Evolutionary conservation across 2,113 vertebrate genomes (phyloP).

Genomic region (Cnemophilus loriae): DNA sequence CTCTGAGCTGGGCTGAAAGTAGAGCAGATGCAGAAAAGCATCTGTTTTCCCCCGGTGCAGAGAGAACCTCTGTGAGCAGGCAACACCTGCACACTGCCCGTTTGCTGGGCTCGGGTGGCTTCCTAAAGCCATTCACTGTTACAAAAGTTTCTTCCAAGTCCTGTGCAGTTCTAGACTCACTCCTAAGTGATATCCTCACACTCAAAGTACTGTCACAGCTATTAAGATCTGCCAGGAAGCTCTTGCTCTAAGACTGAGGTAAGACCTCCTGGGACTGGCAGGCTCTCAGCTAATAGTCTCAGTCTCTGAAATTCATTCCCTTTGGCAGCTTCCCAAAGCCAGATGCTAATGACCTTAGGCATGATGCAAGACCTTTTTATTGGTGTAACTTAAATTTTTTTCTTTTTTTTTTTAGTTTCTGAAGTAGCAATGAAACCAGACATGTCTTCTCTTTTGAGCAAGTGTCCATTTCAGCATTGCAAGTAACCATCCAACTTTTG

Average conservation of each 20-base stretch:
- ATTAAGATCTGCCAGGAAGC: constrained; percentile 61
- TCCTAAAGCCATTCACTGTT: not conserved
- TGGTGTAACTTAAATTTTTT: not conserved
- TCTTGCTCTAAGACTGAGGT: constrained; percentile 53
- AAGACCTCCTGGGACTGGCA: constrained; percentile 53
- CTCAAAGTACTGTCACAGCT: constrained; percentile 46
- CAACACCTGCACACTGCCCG: constrained; percentile 18
- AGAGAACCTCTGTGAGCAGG: not conserved
- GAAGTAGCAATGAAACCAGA: not conserved
- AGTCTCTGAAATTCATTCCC: constrained; percentile 58
- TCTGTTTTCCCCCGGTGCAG: constrained; percentile 33
- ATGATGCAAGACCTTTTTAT: constrained; percentile 59
- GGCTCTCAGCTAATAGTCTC: constrained; percentile 59
- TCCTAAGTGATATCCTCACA: not conserved
- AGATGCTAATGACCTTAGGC: constrained; percentile 61
- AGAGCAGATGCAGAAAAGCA: constrained; percentile 64
- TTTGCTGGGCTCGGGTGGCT: not conserved
- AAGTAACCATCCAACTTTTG: not conserved
- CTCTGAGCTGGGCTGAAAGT: constrained; percentile 34
- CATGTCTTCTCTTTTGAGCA: not conserved
- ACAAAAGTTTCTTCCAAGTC: not conserved
- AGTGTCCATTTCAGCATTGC: not conserved
- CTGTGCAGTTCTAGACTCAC: not conserved
- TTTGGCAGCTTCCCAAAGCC: constrained; percentile 60
- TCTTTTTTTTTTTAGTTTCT: not conserved